Percentiles rank a stretch among this genome's conserved stretches.
Conservation (phyloP, 2,888 invertebrate genomes). For the Byasa hedistus region DNA sequence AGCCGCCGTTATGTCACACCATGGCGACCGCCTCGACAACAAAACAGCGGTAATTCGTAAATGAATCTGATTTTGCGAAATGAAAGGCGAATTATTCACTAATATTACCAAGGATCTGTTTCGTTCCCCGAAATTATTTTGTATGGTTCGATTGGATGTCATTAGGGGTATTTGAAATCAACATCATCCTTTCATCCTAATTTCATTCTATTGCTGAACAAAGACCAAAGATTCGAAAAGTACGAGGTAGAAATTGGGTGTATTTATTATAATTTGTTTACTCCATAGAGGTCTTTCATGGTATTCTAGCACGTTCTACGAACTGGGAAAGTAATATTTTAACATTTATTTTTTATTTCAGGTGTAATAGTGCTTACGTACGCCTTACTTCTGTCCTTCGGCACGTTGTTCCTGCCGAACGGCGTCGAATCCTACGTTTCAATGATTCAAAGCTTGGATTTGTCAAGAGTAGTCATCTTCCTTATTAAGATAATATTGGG, state of each 20-base stretch:
- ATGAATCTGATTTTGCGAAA: not conserved
- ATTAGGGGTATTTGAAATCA: not conserved
- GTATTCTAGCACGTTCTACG: too few relatives aligned
- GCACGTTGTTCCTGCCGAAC: constrained; percentile 55
- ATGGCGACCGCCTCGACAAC: constrained; percentile 1
- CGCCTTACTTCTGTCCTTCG: constrained; percentile 48
- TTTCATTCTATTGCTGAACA: too few relatives aligned
- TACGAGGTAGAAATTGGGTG: too few relatives aligned
- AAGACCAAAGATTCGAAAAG: too few relatives aligned
- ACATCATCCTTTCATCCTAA: too few relatives aligned
- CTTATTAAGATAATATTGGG: constrained; percentile 53
- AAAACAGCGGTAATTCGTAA: not conserved
- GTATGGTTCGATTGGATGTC: not conserved
- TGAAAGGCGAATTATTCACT: not conserved
- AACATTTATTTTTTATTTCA: constrained; percentile 39
- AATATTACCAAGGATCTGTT: too few relatives aligned
- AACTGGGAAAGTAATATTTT: not conserved
- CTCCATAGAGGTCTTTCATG: too few relatives aligned
- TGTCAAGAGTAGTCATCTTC: constrained; percentile 42
- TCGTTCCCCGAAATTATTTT: not conserved
- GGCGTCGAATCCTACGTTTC: constrained; percentile 61
- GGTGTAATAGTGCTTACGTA: constrained; percentile 49
- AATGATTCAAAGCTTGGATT: constrained; percentile 59
- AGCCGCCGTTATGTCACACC: not conserved
- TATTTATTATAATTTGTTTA: too few relatives aligned